Percentiles rank a stretch among this genome's conserved stretches.
phyloP scores from a whole-genome alignment of 2,888 invertebrate genomes.

The Trisateles emortualis region DNA sequence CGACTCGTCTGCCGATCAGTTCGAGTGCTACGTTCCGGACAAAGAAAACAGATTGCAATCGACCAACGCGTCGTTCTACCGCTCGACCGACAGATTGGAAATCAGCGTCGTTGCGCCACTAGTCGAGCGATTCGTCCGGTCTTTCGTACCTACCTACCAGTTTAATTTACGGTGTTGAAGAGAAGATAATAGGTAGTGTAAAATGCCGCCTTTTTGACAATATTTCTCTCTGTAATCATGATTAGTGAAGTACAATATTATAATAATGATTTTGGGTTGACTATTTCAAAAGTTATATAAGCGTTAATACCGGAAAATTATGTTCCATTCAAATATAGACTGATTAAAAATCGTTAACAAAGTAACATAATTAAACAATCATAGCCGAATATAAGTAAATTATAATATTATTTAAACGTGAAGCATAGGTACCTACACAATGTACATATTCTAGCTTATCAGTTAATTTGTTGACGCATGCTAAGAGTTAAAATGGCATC shows the following conservation, averaged over 20 bases:
- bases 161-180: conserved; percentile 82
- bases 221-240: conserved; percentile 50
- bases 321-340: conserved; percentile 7
- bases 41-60: conserved; percentile 82
- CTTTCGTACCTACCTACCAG: conserved; percentile 67
- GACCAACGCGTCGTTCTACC: conserved; percentile 48
- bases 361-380: background rate
- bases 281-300: conserved; percentile 1
- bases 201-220: conserved; percentile 67
- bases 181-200: conserved; percentile 79
- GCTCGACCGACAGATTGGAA: conserved; percentile 50
- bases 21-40: conserved; percentile 64
- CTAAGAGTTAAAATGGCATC: conserved; percentile 24
- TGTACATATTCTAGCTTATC: conserved; percentile 14
- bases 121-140: conserved; percentile 58
- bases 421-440: too few relatives aligned
- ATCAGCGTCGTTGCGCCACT: conserved; percentile 53
- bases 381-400: background rate
- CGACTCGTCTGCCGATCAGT: conserved; percentile 61
- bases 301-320: background rate
- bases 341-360: background rate
- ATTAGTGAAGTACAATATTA: conserved; percentile 36
- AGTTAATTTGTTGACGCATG: conserved; percentile 22
- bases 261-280: conserved; percentile 24
- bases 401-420: conserved; percentile 1